Base-by-base conservation (phyloP, 2,888 invertebrate species). In the Thecocarcelia acutangulata region DNA sequence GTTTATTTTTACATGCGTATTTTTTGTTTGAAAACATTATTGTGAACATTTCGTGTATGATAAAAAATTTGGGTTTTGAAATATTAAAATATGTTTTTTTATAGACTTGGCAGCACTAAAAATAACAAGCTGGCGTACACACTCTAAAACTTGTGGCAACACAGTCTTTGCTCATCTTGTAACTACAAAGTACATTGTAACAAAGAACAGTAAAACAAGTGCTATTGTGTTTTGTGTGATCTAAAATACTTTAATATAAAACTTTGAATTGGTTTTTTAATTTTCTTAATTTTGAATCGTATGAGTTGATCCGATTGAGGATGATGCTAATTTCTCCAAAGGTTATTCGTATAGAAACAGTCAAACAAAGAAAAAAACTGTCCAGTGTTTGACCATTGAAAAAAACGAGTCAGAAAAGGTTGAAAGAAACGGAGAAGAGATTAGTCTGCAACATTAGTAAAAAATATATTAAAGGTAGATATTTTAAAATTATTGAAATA, bases 351-450 rank as follows among this genome's bases (percentile, higher is more conserved):
- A 63, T 50, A 75, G 82, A 82, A 63, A 76, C 63, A 66, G 74
- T 82, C 59, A 82, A 77, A 74, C 77, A 77, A 78, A 82, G 82
- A 66, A 78, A 66, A 75, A 78, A 82, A 52, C 70, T 82, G 74
- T 66, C 54, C 59, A 73, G 73, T 12, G 78, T 78, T 78, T 82
- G 82, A 82, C 78, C 66, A 66, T 48, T 48, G 73, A 56, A 74
- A 73, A 66, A 74, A 58, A 42, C 50, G 42, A 50, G 63, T 46
- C 44, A n/a, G 59, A 46, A 64, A 72, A 70, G 74, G 54, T 78
- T 63, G 78, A 78, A 74, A 58, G 73, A 46, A 64, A 50, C 33
- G n/a, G 56, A 37, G 33, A 70, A 66, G 50, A 46, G 66, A 78
- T 66, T 56, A 21, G 46, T 8, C n/a, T 54, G 19, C 40, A 80